phyloP scores from a whole-genome alignment of 1,140 invertebrate genomes.

The Catajapyx aquilonaris region DNA sequence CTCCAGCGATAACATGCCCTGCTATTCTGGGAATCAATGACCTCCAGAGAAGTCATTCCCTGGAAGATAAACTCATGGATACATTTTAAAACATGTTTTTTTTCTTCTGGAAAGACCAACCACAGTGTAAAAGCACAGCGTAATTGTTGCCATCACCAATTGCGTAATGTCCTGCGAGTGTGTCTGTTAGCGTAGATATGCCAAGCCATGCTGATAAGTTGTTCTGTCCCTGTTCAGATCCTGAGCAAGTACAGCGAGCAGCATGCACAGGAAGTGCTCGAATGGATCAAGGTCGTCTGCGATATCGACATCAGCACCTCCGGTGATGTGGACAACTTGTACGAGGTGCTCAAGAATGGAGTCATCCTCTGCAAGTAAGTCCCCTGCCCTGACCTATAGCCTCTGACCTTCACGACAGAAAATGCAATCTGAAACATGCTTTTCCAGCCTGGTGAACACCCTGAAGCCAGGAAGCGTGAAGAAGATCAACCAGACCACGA shows the following conservation, averaged over 20 bases:
- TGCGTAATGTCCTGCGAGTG: too few relatives aligned
- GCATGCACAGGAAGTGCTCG: conserved; percentile 64
- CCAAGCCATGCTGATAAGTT: not conserved
- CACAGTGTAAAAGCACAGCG: too few relatives aligned
- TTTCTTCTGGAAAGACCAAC: too few relatives aligned
- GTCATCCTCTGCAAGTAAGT: conserved; percentile 60
- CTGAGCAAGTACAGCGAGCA: conserved; percentile 90
- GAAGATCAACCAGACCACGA: conserved; percentile 63
- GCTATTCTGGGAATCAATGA: too few relatives aligned
- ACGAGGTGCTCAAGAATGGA: conserved; percentile 67
- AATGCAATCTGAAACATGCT: not conserved
- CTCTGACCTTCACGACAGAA: not conserved
- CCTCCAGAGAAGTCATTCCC: too few relatives aligned
- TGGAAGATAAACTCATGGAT: too few relatives aligned
- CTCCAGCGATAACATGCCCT: too few relatives aligned
- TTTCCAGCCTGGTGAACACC: conserved; percentile 50
- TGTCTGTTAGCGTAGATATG: too few relatives aligned
- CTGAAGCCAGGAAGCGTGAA: conserved; percentile 58
- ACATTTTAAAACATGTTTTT: too few relatives aligned
- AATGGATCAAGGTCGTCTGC: conserved; percentile 73
- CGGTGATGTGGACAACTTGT: conserved; percentile 82
- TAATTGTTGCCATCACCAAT: too few relatives aligned
- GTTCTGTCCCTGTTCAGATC: conserved; percentile 36
- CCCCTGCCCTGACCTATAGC: not conserved
- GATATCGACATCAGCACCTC: conserved; percentile 54